Evolutionary conservation across 2,113 vertebrate species (phyloP), one percentile per base, ranked within the genome.

Genomic region (Bubalus kerabau): DNA sequence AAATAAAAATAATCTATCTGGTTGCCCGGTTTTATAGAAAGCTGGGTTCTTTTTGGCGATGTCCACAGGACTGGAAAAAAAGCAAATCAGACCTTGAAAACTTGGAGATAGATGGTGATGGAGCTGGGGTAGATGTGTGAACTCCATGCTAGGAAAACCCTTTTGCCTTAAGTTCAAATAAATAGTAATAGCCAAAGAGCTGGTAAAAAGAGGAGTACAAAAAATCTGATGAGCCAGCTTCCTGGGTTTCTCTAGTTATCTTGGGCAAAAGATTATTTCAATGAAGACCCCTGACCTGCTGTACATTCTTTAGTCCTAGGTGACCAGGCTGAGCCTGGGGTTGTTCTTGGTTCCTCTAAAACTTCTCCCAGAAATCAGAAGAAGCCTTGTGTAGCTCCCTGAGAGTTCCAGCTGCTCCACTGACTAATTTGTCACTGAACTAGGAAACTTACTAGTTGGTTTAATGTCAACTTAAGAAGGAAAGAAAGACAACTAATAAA

Each of bases 401-500:
- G 24, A 30, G 46, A 95, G 54, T 92, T 88, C 40, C 52, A 95
- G 30, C 60, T 94, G 76, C 62, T 92, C 76, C 81, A 91, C 46
- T 67, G 59, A 96, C 76, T 95, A 80, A 96, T 59, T 60, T 90
- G 56, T 82, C 57, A 82, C 54, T 52, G 28, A 94, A 96, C 30
- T 93, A 87, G 52, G 46, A 95, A 97, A 84, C 56, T 97, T 94
- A 87, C n/a, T 81, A 87, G 26, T 95, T 96, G n/a, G 78, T 83
- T 88, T 95, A 97, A 93, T 93, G 62, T 85, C 71, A 94, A 87
- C 7, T 86, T 95, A 76, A 93, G 62, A 97, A 93, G 52, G 36
- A 87, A 96, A 89, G 82, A 94, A 83, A 97, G 74, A 94, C 83
- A 97, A 90, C 43, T 86, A 90, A 96, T 97, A 96, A 90, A 96